phyloP scores from a whole-genome alignment of 2,888 invertebrate genomes.

The Noctua janthina region DNA sequence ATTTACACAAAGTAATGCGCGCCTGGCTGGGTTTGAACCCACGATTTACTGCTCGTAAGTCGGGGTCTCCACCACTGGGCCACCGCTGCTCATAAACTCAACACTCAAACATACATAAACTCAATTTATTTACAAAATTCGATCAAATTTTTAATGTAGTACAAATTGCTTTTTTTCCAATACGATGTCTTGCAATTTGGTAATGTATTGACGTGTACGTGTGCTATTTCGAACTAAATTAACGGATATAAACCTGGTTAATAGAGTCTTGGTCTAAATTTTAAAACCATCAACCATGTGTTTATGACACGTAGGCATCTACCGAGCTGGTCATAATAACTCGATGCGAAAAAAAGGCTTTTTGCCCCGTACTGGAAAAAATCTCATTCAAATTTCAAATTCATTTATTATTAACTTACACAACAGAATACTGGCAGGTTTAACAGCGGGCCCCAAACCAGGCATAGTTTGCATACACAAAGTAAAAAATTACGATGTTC shows the following conservation, averaged over 20 bases:
- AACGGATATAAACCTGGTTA: not conserved
- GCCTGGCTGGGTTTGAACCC: too few species aligned
- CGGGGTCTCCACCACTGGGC: too few species aligned
- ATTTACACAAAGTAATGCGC: too few species aligned
- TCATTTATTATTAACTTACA: too few species aligned
- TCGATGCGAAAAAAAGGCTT: not conserved
- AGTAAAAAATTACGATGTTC: too few species aligned
- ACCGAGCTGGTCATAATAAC: not conserved
- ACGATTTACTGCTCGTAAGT: too few species aligned
- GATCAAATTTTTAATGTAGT: not conserved
- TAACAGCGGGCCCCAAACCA: too few species aligned
- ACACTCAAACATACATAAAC: not conserved
- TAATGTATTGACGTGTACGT: not conserved
- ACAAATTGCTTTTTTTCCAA: not conserved
- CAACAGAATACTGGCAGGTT: too few species aligned
- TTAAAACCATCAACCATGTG: not conserved
- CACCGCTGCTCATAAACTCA: too few species aligned
- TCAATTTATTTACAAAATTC: constrained; percentile 9
- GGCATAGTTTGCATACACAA: too few species aligned
- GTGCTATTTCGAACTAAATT: not conserved
- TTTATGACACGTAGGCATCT: not conserved
- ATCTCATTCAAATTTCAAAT: not conserved
- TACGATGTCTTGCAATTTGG: not conserved
- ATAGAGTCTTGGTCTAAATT: not conserved
- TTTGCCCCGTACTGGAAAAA: not conserved